Evolutionary conservation across 2,113 vertebrate species (phyloP).

Genomic region (Pygoscelis adeliae): DNA sequence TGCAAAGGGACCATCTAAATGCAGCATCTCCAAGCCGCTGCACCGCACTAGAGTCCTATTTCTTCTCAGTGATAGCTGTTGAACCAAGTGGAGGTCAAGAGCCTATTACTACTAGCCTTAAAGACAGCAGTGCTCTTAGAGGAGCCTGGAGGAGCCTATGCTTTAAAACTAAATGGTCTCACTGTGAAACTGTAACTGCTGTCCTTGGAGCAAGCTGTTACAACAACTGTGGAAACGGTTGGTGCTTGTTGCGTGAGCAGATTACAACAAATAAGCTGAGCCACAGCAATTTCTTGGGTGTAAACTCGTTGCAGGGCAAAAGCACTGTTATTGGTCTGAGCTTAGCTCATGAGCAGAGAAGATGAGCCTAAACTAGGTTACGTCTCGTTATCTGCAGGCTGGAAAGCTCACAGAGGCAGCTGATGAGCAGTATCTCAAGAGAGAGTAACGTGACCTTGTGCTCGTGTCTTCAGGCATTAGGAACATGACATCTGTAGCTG

Average conservation of each 20-base stretch:
- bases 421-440: background rate
- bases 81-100: slow-evolving; percentile 13
- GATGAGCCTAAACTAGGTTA: background rate
- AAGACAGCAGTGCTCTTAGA: background rate
- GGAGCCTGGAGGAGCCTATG: background rate
- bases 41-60: background rate
- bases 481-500: background rate
- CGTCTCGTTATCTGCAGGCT: background rate
- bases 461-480: background rate
- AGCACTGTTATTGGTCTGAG: background rate
- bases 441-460: background rate
- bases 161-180: background rate
- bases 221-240: background rate
- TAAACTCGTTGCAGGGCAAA: background rate
- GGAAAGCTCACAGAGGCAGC: background rate
- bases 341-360: background rate
- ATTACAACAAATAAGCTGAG: background rate
- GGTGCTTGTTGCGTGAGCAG: background rate
- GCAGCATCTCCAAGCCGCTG: background rate
- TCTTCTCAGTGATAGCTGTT: background rate
- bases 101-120: background rate
- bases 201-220: background rate
- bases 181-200: background rate
- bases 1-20: background rate
- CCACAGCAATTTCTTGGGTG: background rate